phyloP scores from a whole-genome alignment of 2,888 invertebrate species.

The Rhodophaea formosa region DNA sequence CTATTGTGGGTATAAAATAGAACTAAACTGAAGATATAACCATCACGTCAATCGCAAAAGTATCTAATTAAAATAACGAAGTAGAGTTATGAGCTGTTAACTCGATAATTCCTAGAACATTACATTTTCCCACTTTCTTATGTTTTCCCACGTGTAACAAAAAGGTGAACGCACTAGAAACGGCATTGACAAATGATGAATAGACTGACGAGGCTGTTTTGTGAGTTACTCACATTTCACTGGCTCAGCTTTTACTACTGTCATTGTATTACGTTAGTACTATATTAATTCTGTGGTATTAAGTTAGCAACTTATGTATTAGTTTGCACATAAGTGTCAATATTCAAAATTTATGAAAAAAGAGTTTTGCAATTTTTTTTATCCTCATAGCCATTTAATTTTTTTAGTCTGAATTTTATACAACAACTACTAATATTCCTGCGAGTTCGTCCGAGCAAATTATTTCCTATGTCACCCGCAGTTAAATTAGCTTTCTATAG shows the following conservation, averaged over 20 bases:
- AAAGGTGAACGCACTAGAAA: slow-evolving; percentile 67
- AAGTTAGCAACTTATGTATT: too few species aligned
- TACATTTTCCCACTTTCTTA: slow-evolving; percentile 20
- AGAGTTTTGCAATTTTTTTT: too few species aligned
- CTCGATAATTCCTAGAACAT: slow-evolving; percentile 9
- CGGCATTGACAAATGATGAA: slow-evolving; percentile 69
- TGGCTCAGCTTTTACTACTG: slow-evolving; percentile 8
- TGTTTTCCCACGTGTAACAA: slow-evolving; percentile 43
- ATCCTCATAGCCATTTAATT: too few species aligned
- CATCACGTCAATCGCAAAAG: not conserved
- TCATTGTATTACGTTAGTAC: not conserved
- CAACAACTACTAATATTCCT: too few species aligned
- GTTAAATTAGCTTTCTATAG: too few species aligned
- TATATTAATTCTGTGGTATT: not conserved
- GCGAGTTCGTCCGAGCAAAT: too few species aligned
- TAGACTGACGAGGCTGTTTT: slow-evolving; percentile 56
- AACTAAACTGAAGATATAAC: not conserved
- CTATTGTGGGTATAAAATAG: too few species aligned
- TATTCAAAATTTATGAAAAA: too few species aligned
- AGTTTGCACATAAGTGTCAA: too few species aligned
- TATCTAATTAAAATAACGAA: slow-evolving; percentile 8
- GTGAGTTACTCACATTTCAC: slow-evolving; percentile 42
- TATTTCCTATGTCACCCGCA: too few species aligned
- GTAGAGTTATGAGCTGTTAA: slow-evolving; percentile 1
- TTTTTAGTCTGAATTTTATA: too few species aligned